Evolutionary conservation across 2,797 vertebrate species (phyloP).

Genomic region (Urophycis tenuis): DNA sequence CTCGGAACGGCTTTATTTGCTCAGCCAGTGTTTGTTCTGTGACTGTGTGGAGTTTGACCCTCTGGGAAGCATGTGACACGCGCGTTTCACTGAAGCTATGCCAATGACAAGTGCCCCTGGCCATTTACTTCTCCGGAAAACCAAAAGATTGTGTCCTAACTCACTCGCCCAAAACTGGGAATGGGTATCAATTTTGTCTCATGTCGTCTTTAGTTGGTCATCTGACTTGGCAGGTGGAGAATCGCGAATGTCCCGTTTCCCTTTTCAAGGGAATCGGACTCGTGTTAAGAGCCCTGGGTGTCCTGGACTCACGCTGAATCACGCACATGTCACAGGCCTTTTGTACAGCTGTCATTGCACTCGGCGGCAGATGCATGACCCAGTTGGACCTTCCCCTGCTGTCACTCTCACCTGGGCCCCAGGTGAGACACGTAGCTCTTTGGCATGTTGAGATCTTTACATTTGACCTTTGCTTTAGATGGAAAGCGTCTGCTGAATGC

Average conservation of each 20-base stretch:
- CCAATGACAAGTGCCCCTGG: neutral
- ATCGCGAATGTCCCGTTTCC: neutral
- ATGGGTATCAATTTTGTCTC: neutral
- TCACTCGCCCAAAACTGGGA: neutral
- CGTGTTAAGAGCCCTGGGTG: slow-evolving; percentile 26
- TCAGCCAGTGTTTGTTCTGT: slow-evolving; percentile 55
- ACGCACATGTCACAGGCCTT: slow-evolving; percentile 39
- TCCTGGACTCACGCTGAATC: slow-evolving; percentile 17
- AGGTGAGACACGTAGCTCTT: slow-evolving; percentile 20
- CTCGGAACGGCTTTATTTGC: slow-evolving; percentile 44
- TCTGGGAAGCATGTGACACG: slow-evolving; percentile 30
- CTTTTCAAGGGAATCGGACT: neutral
- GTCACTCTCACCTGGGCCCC: slow-evolving; percentile 56
- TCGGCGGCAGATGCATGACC: slow-evolving; percentile 43
- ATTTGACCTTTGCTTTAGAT: neutral
- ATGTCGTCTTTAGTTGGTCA: neutral
- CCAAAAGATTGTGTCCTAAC: neutral
- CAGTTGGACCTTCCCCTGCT: slow-evolving; percentile 31
- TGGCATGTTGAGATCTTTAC: neutral
- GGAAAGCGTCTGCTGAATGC: neutral
- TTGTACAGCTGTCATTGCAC: slow-evolving; percentile 54
- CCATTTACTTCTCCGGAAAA: neutral
- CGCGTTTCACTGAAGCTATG: slow-evolving; percentile 15
- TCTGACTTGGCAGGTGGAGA: neutral
- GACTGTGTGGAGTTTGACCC: slow-evolving; percentile 67